Base-by-base conservation (phyloP, 2,888 invertebrate species). In the Heliothis peltigera region DNA sequence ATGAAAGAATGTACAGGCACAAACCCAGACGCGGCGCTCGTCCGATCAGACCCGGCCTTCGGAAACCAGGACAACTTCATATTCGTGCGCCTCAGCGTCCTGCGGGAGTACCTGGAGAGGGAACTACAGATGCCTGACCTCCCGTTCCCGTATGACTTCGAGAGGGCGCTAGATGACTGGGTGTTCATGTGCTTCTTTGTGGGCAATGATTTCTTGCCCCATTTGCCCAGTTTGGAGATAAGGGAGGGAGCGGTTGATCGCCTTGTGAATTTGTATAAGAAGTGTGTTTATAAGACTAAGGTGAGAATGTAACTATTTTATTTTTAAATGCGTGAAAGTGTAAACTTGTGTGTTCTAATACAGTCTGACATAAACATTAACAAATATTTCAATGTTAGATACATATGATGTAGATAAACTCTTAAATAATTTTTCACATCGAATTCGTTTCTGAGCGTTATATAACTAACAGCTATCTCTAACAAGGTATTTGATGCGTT, bases 131-230 rank as follows among this genome's bases (percentile, higher is more conserved):
- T 99, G 98, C 97, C 97, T 0, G 98, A 98, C 90, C 95, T 99
- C 43, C 99, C 99, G 4, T 99, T 99, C 91, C 95, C 96, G 54
- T 99, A 98, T 90, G 98, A 99, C 87, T 98, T 99, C 89, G 99
- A 99, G 84, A 95, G 99, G 61, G 98, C 97, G 0, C 90, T 99
- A 17, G 99, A 99, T 87, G 99, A 99, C 92, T 99, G 99, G 99
- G 99, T 90, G 77, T 93, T 94, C 85, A 99, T 99, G 98, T 99
- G 99, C 89, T 99, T 99, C 95, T 99, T 99, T 92, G 99, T 99
- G 56, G 99, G 99, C 52, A 99, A 99, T 88, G 99, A 99, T 93
- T 99, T 99, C 89, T 91, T 99, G 82, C 99, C 99, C 0, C 99
- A 99, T 95, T 95, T 99, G 76, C 99, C 99, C 4, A 99, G 99